phyloP scores from a whole-genome alignment of 2,113 vertebrate species.

The Mellivora capensis region DNA sequence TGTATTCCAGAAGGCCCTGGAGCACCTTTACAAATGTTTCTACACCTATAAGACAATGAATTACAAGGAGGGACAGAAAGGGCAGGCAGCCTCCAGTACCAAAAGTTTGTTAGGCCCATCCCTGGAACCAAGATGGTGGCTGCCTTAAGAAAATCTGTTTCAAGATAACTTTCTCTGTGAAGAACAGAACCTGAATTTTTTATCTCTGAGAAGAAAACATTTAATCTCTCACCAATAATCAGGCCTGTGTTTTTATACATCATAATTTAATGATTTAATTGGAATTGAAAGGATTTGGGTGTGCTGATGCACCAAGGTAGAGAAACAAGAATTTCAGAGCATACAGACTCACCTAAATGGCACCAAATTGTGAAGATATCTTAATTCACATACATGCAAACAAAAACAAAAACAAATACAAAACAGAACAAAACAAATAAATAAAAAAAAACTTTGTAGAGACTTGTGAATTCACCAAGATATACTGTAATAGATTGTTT shows the following conservation, averaged over 20 bases:
- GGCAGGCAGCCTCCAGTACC: not conserved
- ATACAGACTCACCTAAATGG: not conserved
- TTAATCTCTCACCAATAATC: not conserved
- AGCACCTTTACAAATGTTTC: not conserved
- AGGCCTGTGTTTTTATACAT: not conserved
- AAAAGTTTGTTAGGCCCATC: not conserved
- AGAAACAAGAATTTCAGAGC: not conserved
- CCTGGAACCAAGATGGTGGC: accelerated
- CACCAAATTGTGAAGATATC: not conserved
- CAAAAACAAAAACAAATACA: not conserved
- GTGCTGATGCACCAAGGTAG: not conserved
- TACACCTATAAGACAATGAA: not conserved
- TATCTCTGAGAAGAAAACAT: not conserved
- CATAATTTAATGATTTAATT: not conserved
- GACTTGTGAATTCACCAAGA: not conserved
- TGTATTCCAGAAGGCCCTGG: not conserved
- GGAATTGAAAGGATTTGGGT: not conserved
- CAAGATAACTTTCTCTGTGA: not conserved
- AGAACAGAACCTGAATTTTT: not conserved
- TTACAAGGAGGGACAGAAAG: not conserved
- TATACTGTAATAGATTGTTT: not conserved
- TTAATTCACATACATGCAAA: not conserved
- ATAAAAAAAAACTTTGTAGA: not conserved
- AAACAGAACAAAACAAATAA: not conserved
- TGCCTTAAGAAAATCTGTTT: not conserved